Conservation (phyloP, 2,888 invertebrate species). For the Atherix ibis region DNA sequence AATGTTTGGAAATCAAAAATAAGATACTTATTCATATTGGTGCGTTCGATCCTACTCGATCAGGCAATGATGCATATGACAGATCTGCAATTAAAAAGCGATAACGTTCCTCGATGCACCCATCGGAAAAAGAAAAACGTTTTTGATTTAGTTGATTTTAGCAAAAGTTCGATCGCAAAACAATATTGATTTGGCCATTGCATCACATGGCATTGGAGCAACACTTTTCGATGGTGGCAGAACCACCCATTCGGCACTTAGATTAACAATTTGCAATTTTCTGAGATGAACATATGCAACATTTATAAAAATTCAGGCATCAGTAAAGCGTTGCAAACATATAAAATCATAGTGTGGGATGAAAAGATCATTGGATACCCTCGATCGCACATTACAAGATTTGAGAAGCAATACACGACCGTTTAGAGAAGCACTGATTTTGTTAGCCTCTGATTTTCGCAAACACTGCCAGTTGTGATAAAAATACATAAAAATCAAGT, state of each 20-base stretch:
- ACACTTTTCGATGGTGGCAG: conserved; percentile 20
- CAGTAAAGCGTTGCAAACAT: conserved; percentile 7
- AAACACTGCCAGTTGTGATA: too few species aligned
- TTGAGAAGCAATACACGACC: conserved; percentile 15
- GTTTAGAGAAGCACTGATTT: too few species aligned
- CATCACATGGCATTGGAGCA: conserved; percentile 29
- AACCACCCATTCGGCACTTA: conserved; percentile 22
- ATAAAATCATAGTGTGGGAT: too few species aligned
- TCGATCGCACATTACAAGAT: conserved; percentile 14
- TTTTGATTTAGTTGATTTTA: conserved; percentile 16
- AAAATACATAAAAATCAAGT: too few species aligned
- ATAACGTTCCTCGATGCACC: too few species aligned
- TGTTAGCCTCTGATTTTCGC: too few species aligned
- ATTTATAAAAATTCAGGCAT: conserved; percentile 9
- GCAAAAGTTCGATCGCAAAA: conserved; percentile 18
- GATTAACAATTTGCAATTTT: conserved; percentile 16
- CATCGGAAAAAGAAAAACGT: too few species aligned
- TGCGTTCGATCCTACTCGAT: too few species aligned
- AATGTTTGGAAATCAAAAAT: too few species aligned
- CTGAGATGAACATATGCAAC: conserved; percentile 11
- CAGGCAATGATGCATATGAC: too few species aligned
- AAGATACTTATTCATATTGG: too few species aligned
- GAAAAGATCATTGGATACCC: conserved; percentile 12
- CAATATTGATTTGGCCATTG: conserved; percentile 24
- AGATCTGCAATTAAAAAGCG: too few species aligned